Base-by-base conservation (phyloP, 2,113 vertebrate genomes). In the Brevimyrus niger region DNA sequence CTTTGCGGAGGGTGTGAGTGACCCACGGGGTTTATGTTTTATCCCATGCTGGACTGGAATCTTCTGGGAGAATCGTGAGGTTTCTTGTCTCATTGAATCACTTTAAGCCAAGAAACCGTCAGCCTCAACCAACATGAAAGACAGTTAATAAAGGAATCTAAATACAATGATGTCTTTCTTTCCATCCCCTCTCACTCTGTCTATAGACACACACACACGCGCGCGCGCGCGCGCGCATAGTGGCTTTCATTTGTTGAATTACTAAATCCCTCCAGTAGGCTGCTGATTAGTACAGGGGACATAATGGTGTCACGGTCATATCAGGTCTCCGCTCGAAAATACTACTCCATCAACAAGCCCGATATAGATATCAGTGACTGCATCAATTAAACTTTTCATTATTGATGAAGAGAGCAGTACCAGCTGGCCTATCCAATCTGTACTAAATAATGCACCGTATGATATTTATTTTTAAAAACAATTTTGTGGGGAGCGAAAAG, bases 381-480 rank as follows among this genome's bases (percentile, higher is more conserved):
- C 73, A 53, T 35, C 47, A 87, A 51, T 53, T 53, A 31, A 89
- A 73, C 42, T 83, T 31, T 94, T 1, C 90, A 94, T 94, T 93
- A 95, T 94, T 94, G 53, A 94, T 93, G 87, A 90, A 51, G 89
- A 23, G 76, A 89, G 92, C 90, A 89, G 91, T 93, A 92, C 83
- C 91, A 50, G 89, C 51, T n/a, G 47, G 87, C 61, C 58, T 90
- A 82, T 88, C 65, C 84, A 73, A 91, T 92, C 65, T 89, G 73
- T 88, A 65, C 91, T 91, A 89, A 92, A 93, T 91, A 90, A 92
- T 92, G 88, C 61, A 91, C 47, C 21, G n/a, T 23, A 61, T 84
- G 86, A 44, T 90, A 48, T 65, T 65, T 31, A 61, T 84, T 53
- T 82, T 51, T 80, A 50, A 87, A 87, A 87, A 53, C 85, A 87